Base-by-base conservation (phyloP, 2,113 vertebrate genomes). In the Aythya baeri region DNA sequence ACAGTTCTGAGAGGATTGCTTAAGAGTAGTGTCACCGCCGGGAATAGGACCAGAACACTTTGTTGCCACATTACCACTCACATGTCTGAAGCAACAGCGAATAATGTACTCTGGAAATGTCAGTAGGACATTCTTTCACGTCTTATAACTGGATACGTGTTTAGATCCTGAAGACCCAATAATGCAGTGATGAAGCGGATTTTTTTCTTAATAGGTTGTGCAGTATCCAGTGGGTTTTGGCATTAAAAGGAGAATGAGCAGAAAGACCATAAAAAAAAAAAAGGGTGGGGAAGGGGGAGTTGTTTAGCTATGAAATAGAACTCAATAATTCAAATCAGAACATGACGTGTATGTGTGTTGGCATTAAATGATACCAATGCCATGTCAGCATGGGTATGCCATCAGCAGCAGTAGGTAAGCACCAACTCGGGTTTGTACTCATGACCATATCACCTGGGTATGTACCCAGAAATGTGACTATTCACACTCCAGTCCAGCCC, bases 1-100 rank as follows among this genome's bases (percentile, higher is more conserved):
- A 57, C 0, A 31, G 13, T 5, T 83, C 22, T 54, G 81, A 68
- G 32, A 0, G 49, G 49, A 91, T 93, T 84, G 29, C 57, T 87
- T 11, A 12, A 54, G 49, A 72, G 38, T 16, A 62, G 57, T 73
- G 77, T 84, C 83, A 82, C 52, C 34, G 57, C 32, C 4, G n/a
- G 87, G 84, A 95, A 6, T 62, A 62, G 73, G 21, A 29, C 52
- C 86, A 92, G 83, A 20, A 58, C 80, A 20, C 18, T 91, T 54
- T 59, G 22, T 54, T 93, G 93, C 89, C 95, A 95, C 86, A 74
- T 96, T 72, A 79, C 91, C 83, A 13, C 58, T 88, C 49, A 14
- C 20, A 25, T 22, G 14, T 91, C 79, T 74, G 74, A 49, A 72
- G 68, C 63, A 92, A 61, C 16, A 62, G 55, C 5, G 57, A 50